These are phyloP conservation scores for Zaprionus africanus DNA, from an alignment of 1,140 invertebrate species.

Conservation along the genomic window DNA sequence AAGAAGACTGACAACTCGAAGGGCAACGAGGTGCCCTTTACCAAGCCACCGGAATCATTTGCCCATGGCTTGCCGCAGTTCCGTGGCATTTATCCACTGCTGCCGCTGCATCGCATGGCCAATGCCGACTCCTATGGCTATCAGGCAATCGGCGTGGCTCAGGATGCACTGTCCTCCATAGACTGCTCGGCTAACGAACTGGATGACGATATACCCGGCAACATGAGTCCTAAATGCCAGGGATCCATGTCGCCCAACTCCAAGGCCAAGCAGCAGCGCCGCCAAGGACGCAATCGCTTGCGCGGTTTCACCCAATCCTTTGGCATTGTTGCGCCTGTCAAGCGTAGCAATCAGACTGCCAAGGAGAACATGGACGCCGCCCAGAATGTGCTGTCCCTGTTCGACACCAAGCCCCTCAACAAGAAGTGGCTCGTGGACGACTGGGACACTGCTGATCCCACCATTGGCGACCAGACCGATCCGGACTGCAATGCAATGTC, in stretches of 20 bases:
- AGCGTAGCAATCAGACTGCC: background rate
- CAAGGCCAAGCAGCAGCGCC: constrained; percentile 13
- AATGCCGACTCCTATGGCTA: background rate
- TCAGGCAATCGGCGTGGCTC: background rate
- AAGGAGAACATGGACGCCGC: constrained; percentile 5
- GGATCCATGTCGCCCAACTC: constrained; percentile 2
- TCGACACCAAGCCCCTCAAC: constrained; percentile 7
- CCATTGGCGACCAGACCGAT: background rate
- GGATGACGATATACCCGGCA: background rate
- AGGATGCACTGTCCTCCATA: background rate
- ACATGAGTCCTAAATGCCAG: background rate
- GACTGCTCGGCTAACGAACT: background rate
- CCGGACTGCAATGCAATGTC: background rate
- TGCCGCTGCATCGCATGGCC: background rate
- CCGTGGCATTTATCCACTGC: background rate
- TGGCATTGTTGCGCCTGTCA: constrained; percentile 33
- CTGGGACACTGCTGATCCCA: background rate
- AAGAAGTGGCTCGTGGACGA: constrained; percentile 1
- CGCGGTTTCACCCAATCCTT: constrained; percentile 33
- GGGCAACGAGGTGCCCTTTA: background rate
- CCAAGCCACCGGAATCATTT: background rate
- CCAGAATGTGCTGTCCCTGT: constrained; percentile 13
- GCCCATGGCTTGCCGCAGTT: constrained; percentile 3
- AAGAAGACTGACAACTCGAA: background rate
- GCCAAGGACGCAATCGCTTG: constrained; percentile 25